phyloP scores from a whole-genome alignment of 1,140 invertebrate genomes.

The Metopolophium dirhodum region DNA sequence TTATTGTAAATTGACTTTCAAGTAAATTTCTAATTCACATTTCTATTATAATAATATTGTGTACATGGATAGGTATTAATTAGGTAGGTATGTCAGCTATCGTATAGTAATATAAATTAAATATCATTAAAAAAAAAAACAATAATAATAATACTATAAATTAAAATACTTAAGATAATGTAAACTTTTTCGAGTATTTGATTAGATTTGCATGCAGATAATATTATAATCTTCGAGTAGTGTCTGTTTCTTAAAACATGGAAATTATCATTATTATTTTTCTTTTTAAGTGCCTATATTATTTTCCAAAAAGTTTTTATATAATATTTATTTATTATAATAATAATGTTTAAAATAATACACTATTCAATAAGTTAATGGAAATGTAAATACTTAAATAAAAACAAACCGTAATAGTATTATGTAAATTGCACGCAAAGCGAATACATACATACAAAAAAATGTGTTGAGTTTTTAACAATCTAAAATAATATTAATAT shows the following conservation, averaged over 20 bases:
- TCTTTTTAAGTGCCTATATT: not conserved
- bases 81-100: not conserved
- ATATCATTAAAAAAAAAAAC: not conserved
- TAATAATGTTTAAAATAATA: not conserved
- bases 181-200: slow-evolving; percentile 12
- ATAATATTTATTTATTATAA: not conserved
- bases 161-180: not conserved
- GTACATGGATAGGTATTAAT: not conserved
- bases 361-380: slow-evolving; percentile 32
- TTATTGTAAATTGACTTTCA: not conserved
- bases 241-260: not conserved
- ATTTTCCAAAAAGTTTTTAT: not conserved
- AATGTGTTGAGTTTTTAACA: not conserved
- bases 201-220: slow-evolving; percentile 29
- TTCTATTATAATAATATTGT: not conserved
- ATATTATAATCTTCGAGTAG: not conserved
- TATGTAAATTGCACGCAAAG: slow-evolving; percentile 10
- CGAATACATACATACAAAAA: not conserved
- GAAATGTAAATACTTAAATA: not conserved
- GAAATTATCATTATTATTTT: not conserved
- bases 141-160: not conserved
- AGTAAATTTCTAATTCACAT: not conserved
- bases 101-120: not conserved
- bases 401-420: not conserved
- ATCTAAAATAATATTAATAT: not conserved